phyloP scores from a whole-genome alignment of 2,888 invertebrate genomes.

The Bhutanitis thaidina region DNA sequence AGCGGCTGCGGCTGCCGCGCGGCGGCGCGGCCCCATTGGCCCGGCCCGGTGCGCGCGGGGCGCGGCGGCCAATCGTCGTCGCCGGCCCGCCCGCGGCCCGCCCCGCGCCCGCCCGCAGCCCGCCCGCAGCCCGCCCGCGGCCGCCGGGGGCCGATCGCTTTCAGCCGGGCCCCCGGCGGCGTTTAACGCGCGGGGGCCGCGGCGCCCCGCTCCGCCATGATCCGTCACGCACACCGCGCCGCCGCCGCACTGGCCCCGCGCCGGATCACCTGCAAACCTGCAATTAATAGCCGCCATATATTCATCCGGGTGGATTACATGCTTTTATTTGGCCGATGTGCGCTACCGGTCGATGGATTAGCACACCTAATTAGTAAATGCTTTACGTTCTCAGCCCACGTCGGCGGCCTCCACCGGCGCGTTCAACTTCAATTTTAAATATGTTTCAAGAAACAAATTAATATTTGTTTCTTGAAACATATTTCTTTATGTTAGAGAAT shows the following conservation, averaged over 20 bases:
- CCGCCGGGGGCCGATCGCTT: conserved; percentile 39
- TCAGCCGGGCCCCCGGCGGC: conserved; percentile 51
- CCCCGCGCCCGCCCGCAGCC: conserved; percentile 36
- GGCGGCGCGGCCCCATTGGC: conserved; percentile 43
- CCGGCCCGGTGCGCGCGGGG: conserved; percentile 57
- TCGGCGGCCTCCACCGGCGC: not conserved
- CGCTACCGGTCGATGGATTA: conserved; percentile 37
- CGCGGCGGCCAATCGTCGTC: conserved; percentile 39
- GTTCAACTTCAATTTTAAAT: not conserved
- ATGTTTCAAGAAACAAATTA: not conserved
- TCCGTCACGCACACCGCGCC: conserved; percentile 53
- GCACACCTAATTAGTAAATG: conserved; percentile 38
- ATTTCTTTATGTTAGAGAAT: no score
- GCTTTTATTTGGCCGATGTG: conserved; percentile 57
- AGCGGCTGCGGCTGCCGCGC: conserved; percentile 28
- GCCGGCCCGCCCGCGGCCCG: conserved; percentile 63
- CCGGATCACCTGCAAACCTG: conserved; percentile 50
- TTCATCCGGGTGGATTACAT: conserved; percentile 69
- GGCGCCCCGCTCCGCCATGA: conserved; percentile 34
- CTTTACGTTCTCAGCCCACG: conserved; percentile 27
- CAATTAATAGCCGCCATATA: conserved; percentile 74
- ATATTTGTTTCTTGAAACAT: not conserved
- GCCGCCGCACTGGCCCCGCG: conserved; percentile 42
- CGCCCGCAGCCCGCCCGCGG: conserved; percentile 27
- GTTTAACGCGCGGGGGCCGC: conserved; percentile 66